These are phyloP conservation scores for Psephotus haematonotus DNA, from an alignment of 2,113 vertebrate species.

Conservation along the genomic window DNA sequence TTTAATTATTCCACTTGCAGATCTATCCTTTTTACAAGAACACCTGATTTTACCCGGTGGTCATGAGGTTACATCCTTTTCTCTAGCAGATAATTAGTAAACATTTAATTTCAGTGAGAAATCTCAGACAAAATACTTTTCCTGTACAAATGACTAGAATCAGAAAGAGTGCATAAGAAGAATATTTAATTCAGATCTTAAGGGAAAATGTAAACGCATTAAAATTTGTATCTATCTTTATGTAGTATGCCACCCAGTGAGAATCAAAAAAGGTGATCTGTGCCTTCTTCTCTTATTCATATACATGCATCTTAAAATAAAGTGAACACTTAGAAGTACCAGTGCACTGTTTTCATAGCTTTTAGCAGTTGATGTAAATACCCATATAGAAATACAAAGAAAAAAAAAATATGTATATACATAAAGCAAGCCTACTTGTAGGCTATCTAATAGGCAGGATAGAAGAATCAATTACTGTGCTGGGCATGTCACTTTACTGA, in stretches of 20 bases:
- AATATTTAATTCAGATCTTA: background rate
- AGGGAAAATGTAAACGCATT: background rate
- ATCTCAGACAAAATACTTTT: background rate
- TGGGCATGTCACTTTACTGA: background rate
- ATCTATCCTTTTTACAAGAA: background rate
- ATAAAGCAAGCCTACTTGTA: background rate
- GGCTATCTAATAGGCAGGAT: background rate
- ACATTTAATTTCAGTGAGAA: background rate
- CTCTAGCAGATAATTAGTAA: background rate
- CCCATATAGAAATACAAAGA: background rate
- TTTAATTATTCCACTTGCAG: background rate
- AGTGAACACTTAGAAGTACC: background rate
- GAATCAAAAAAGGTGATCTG: background rate
- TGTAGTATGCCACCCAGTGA: background rate
- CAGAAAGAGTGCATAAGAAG: background rate
- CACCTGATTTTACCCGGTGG: background rate
- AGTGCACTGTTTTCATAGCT: background rate
- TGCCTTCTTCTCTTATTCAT: background rate
- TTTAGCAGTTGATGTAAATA: background rate
- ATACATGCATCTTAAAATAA: background rate
- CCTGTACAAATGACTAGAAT: background rate
- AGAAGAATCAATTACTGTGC: background rate
- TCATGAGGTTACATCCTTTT: background rate
- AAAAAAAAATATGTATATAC: background rate
- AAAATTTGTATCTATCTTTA: background rate